Percentiles rank a stretch among this genome's conserved stretches.
Conservation (phyloP, 2,113 vertebrate species). For the Cyprinodon tularosa region DNA sequence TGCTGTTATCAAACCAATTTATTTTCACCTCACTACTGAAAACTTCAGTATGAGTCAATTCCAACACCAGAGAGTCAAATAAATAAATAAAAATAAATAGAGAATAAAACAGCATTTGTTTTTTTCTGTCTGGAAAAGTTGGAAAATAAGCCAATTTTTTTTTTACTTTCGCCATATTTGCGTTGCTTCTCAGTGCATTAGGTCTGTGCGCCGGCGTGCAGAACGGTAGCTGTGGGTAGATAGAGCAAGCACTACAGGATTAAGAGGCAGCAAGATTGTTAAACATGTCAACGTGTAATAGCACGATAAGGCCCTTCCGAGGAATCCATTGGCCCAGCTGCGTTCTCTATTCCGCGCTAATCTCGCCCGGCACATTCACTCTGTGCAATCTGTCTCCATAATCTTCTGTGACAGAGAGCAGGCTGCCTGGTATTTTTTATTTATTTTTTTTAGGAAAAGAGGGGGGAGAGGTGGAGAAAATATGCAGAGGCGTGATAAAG, state of each 20-base stretch:
- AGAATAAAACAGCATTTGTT: slow-evolving; percentile 30
- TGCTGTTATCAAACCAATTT: background rate
- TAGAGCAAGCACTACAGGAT: slow-evolving; percentile 96
- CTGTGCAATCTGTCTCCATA: slow-evolving; percentile 99
- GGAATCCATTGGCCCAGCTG: slow-evolving; percentile 99
- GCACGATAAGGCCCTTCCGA: slow-evolving; percentile 99
- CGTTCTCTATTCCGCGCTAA: slow-evolving; percentile 99
- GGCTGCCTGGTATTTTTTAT: slow-evolving; percentile 87
- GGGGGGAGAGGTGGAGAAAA: slow-evolving; percentile 89
- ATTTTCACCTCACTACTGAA: slow-evolving; percentile 48
- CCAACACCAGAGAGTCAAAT: slow-evolving; percentile 48
- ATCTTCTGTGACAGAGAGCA: slow-evolving; percentile 98
- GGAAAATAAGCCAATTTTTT: slow-evolving; percentile 62
- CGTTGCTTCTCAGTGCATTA: slow-evolving; percentile 71
- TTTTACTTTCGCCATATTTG: slow-evolving; percentile 63
- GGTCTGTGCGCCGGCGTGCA: slow-evolving; percentile 70
- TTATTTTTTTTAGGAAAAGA: slow-evolving; percentile 52
- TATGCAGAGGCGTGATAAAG: slow-evolving; percentile 99
- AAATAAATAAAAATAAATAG: slow-evolving; percentile 34
- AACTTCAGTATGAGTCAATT: slow-evolving; percentile 46
- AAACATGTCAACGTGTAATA: slow-evolving; percentile 99
- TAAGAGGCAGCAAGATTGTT: slow-evolving; percentile 99
- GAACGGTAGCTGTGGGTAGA: slow-evolving; percentile 76
- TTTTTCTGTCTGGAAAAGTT: slow-evolving; percentile 64
- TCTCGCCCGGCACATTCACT: slow-evolving; percentile 99